Percentiles rank a stretch among this genome's conserved stretches.
Evolutionary conservation across 2,888 invertebrate genomes (phyloP).

Genomic region (Scelioninae gen. 1): DNA sequence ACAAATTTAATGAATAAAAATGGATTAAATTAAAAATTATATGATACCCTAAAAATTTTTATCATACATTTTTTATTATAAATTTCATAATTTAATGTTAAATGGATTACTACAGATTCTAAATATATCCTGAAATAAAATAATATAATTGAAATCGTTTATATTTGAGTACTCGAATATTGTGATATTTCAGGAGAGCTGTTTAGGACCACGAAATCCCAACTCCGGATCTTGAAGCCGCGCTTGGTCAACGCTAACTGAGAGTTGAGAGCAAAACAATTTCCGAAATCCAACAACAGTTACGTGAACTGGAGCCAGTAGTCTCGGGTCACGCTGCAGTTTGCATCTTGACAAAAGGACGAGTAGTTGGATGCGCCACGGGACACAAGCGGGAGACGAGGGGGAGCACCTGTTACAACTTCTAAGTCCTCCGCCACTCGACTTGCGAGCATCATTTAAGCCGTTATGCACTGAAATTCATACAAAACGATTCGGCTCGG

Average conservation of each 20-base stretch:
- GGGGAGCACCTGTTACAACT: slow-evolving; percentile 77
- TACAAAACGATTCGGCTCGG: slow-evolving; percentile 66
- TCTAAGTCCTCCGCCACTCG: slow-evolving; percentile 69
- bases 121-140: not conserved
- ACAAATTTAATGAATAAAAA: too few relatives aligned
- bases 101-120: too few relatives aligned
- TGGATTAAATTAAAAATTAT: too few relatives aligned
- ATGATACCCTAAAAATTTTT: too few relatives aligned
- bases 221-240: slow-evolving; percentile 13
- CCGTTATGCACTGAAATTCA: slow-evolving; percentile 72
- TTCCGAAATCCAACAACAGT: slow-evolving; percentile 46
- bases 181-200: not conserved
- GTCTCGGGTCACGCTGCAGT: slow-evolving; percentile 38
- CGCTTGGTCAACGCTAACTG: slow-evolving; percentile 29
- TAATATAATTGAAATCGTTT: not conserved
- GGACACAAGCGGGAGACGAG: slow-evolving; percentile 27
- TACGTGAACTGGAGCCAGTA: slow-evolving; percentile 33
- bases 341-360: slow-evolving; percentile 45
- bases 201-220: slow-evolving; percentile 1
- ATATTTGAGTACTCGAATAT: not conserved
- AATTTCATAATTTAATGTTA: too few relatives aligned
- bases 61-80: too few relatives aligned
- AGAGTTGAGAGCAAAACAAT: slow-evolving; percentile 27
- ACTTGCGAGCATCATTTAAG: slow-evolving; percentile 64
- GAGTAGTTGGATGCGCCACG: not conserved